Base-by-base conservation (phyloP, 2,888 invertebrate species). In the Drosophila atripex region DNA sequence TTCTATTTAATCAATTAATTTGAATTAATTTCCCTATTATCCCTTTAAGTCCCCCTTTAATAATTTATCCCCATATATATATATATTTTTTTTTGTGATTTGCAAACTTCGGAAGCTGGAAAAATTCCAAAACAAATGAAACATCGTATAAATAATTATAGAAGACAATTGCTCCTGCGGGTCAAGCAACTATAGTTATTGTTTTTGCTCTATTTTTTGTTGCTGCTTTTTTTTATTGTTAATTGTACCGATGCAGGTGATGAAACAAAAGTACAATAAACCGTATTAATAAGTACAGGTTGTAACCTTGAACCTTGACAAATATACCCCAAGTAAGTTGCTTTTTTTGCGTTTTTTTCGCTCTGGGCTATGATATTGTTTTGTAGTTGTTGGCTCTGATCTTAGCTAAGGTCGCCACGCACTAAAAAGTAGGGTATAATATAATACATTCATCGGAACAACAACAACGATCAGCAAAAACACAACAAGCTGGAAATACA, bases 41-140 rank as follows among this genome's bases (percentile, higher is more conserved):
- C n/a, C n/a, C 35, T n/a, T 5, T 12, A 0, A 12, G 4, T 12
- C n/a, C 6, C n/a, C 6, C 6, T 35, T n/a, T 35, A 35, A 14
- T n/a, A n/a, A 6, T 35, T n/a, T 6, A n/a, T 9, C 9, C 39
- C 23, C 3, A 11, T 21, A 30, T 46, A 46, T 7, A 21, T 18
- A 18, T 18, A n/a, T n/a, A n/a, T n/a, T n/a, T 9, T 7, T 18
- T 51, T 51, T 23, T 12, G 23, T 41, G 21, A 21, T 30, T 47
- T 39, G n/a, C n/a, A 63, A 38, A 45, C 51, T 51, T 54, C 21
- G 58, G 30, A 54, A 80, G 74, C 71, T 89, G 89, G 89, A 88
- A 89, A 89, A 89, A 90, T 90, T 89, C 89, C 89, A 84, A 86
- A 89, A 89, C 89, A 90, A 89, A 89, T 89, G 89, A 89, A 89